These are phyloP conservation scores for Oscheius sp. DNA, from an alignment of 2,888 invertebrate genomes.

Conservation along the genomic window DNA sequence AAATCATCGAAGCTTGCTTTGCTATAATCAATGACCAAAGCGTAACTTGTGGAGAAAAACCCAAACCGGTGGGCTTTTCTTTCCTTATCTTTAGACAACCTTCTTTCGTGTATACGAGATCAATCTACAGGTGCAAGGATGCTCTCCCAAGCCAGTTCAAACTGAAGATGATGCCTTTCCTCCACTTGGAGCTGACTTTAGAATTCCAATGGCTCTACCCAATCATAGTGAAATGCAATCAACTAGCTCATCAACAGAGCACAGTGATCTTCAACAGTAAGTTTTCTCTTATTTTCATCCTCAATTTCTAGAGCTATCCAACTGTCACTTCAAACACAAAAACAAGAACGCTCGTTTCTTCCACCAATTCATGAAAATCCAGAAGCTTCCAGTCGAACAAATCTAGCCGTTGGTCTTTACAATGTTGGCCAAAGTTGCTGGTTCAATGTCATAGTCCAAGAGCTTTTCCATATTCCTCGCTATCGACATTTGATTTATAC, in stretches of 20 bases:
- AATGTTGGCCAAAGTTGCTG: conserved; percentile 51
- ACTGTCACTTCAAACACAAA: conserved; percentile 9
- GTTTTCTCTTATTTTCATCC: not conserved
- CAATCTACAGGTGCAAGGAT: conserved; percentile 3
- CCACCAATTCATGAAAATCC: conserved; percentile 23
- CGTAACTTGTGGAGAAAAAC: not conserved
- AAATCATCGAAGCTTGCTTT: conserved; percentile 4
- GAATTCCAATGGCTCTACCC: not conserved
- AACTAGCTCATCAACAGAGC: conserved; percentile 10
- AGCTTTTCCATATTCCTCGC: conserved; percentile 32
- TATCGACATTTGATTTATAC: conserved; percentile 22
- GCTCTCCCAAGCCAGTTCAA: not conserved
- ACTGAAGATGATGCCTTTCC: conserved; percentile 1
- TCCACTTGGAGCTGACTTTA: not conserved
- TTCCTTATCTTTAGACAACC: too few species aligned
- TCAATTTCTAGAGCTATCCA: conserved; percentile 29
- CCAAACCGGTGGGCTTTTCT: not conserved
- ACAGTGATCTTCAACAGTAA: conserved; percentile 23
- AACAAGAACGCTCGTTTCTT: not conserved
- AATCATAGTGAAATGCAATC: not conserved
- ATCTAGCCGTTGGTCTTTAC: conserved; percentile 29
- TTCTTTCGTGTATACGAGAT: not conserved
- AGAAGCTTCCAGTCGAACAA: conserved; percentile 16
- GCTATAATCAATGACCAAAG: not conserved
- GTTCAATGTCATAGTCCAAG: conserved; percentile 43